phyloP scores from a whole-genome alignment of 2,888 invertebrate genomes.

The Pachliopta kotzebuea region DNA sequence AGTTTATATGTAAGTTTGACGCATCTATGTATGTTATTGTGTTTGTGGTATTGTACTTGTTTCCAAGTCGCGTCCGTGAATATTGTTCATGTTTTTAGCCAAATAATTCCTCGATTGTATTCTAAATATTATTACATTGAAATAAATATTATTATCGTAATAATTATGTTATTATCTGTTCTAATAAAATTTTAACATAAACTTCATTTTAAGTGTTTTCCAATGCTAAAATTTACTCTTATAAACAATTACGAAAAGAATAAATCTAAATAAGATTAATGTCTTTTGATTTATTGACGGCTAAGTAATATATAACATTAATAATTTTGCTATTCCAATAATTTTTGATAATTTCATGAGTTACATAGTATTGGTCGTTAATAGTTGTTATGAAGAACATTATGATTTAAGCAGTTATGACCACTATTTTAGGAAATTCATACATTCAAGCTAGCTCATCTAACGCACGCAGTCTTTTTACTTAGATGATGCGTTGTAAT shows the following conservation, averaged over 20 bases:
- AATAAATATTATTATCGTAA: no score
- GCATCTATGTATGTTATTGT: no score
- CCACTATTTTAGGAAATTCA: constrained; percentile 6
- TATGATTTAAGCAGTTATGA: constrained; percentile 11
- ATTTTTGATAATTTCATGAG: not conserved
- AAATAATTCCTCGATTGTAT: no score
- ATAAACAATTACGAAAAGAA: not conserved
- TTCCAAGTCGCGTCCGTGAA: no score
- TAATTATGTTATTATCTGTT: not conserved
- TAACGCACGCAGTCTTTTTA: constrained; percentile 36
- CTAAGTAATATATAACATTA: constrained; percentile 2
- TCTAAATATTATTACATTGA: no score
- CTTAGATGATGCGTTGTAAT: constrained; percentile 24
- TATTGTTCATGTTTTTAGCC: no score
- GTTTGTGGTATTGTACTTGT: no score
- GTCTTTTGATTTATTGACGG: constrained; percentile 18
- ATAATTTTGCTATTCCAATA: constrained; percentile 2
- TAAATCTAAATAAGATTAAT: constrained; percentile 7
- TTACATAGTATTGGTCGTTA: not conserved
- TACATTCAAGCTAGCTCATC: not conserved
- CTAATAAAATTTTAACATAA: not conserved
- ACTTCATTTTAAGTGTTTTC: not conserved
- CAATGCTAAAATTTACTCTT: not conserved
- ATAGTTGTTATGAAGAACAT: not conserved
- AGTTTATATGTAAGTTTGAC: no score